phyloP scores from a whole-genome alignment of 2,888 invertebrate genomes.

The Andrena dorsata region DNA sequence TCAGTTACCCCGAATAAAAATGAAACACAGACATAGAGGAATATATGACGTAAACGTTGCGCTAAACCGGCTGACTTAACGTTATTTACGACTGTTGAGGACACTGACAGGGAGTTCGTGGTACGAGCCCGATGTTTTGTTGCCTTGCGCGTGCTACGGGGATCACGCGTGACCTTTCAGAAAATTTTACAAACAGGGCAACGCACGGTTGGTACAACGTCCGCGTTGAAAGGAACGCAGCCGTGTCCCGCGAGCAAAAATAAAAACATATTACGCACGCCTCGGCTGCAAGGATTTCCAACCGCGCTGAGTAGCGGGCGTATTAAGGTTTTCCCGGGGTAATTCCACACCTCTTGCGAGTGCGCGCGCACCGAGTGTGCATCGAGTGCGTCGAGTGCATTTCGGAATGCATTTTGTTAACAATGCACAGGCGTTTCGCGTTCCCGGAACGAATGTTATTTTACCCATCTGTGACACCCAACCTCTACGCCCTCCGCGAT shows the following conservation, averaged over 20 bases:
- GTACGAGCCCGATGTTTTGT: background rate
- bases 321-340: constrained; percentile 37
- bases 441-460: constrained; percentile 14
- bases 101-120: background rate
- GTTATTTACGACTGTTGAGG: background rate
- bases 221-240: constrained; percentile 1
- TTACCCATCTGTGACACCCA: background rate
- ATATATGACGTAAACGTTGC: background rate
- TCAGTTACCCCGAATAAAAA: background rate
- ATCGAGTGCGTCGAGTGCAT: constrained; percentile 12
- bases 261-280: constrained; percentile 21
- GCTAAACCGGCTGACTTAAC: background rate
- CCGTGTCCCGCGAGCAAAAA: constrained; percentile 3
- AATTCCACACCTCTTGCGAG: constrained; percentile 12
- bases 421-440: constrained; percentile 21
- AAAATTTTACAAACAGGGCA: constrained; percentile 2
- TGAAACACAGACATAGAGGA: background rate
- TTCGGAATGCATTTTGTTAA: constrained; percentile 25
- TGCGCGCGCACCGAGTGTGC: background rate
- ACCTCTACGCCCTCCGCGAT: too few relatives aligned
- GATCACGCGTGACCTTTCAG: background rate
- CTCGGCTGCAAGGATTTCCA: constrained; percentile 23
- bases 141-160: background rate
- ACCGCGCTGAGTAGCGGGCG: background rate
- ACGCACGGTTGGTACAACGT: background rate